Conservation (phyloP, 2,113 vertebrate genomes). For the Mugil cephalus region DNA sequence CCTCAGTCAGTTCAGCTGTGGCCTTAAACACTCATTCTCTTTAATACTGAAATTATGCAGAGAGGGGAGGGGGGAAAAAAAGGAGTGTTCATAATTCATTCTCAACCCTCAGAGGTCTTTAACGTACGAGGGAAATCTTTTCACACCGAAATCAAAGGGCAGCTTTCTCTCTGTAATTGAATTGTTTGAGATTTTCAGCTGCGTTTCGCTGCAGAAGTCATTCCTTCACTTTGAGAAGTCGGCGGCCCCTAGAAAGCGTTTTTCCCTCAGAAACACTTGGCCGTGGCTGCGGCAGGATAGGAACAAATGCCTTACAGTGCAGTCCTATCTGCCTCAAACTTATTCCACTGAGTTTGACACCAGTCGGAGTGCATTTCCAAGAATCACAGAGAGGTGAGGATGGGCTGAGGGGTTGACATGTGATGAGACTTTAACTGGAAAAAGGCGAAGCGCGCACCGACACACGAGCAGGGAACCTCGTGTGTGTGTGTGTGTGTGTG, state of each 20-base stretch:
- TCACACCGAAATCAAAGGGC: conserved; percentile 38
- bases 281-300: background rate
- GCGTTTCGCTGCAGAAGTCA: background rate
- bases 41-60: conserved; percentile 66
- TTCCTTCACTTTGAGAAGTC: conserved; percentile 29
- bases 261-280: conserved; percentile 10
- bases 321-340: conserved; percentile 17
- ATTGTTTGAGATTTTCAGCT: conserved; percentile 6
- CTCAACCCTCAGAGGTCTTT: conserved; percentile 18
- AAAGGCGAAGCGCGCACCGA: conserved; percentile 13
- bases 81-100: conserved; percentile 43
- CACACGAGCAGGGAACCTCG: conserved; percentile 8
- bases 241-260: conserved; percentile 23
- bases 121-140: conserved; percentile 12
- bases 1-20: conserved; percentile 71
- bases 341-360: conserved; percentile 40
- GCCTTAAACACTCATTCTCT: conserved; percentile 70
- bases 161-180: conserved; percentile 18
- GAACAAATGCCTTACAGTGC: conserved; percentile 30
- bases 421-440: conserved; percentile 28
- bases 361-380: conserved; percentile 32
- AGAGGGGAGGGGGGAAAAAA: conserved; percentile 4
- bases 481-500: background rate
- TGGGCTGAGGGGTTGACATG: conserved; percentile 19
- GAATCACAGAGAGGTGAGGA: conserved; percentile 59